Conservation (phyloP, 2,888 invertebrate species). For the Caenorhabditis sulstoni region DNA sequence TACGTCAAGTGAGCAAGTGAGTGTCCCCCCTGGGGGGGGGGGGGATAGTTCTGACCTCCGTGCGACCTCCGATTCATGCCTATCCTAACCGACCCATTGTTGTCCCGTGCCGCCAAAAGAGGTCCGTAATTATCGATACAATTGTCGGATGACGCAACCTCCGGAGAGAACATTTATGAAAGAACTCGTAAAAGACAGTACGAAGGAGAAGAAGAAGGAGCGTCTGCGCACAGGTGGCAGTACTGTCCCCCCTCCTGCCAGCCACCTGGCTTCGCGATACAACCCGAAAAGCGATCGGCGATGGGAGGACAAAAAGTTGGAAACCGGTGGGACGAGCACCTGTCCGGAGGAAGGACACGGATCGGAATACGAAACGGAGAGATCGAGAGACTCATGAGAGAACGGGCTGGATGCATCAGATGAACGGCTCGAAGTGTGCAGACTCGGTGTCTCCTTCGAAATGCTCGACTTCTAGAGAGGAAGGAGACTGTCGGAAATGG, state of each 20-base stretch:
- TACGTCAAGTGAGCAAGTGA: background rate
- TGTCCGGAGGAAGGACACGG: background rate
- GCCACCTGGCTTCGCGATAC: constrained; percentile 39
- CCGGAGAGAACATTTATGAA: constrained; percentile 24
- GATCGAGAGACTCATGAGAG: background rate
- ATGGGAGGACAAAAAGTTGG: constrained; percentile 4
- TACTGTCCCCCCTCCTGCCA: constrained; percentile 40
- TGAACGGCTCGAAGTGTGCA: too few species aligned
- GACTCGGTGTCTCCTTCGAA: too few species aligned
- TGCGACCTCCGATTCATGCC: background rate
- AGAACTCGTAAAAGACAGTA: constrained; percentile 40
- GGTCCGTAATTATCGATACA: constrained; percentile 51
- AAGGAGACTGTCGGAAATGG: constrained; percentile 3
- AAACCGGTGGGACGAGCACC: constrained; percentile 2
- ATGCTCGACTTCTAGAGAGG: too few species aligned
- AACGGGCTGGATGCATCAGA: too few species aligned
- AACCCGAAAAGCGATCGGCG: too few species aligned
- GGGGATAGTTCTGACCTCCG: too few species aligned
- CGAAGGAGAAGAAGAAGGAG: background rate
- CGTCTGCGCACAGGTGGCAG: constrained; percentile 52
- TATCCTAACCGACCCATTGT: constrained; percentile 36
- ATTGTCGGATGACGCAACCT: constrained; percentile 51
- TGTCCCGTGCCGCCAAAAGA: constrained; percentile 8
- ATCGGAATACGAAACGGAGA: background rate
- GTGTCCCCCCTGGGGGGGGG: too few species aligned